Evolutionary conservation across 2,113 vertebrate species (phyloP).

Genomic region (Pica pica): DNA sequence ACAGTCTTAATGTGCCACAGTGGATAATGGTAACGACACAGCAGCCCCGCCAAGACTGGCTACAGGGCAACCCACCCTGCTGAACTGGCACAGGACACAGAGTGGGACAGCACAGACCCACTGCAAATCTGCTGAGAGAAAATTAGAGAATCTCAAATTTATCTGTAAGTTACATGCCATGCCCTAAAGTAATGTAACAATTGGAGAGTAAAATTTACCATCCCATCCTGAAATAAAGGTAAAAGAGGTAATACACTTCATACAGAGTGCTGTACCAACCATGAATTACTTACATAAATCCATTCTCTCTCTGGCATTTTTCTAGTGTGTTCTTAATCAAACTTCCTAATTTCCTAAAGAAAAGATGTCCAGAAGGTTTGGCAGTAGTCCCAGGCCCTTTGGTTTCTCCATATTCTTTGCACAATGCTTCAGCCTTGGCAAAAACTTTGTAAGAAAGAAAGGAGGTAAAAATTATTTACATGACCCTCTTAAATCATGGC

Average conservation of each 20-base stretch:
- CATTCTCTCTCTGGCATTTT: slow-evolving; percentile 96
- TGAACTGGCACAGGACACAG: neutral
- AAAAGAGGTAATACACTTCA: neutral
- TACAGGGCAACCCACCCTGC: neutral
- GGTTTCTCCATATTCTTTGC: slow-evolving; percentile 96
- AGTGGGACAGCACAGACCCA: neutral
- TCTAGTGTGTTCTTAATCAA: slow-evolving; percentile 91
- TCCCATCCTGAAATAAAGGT: neutral
- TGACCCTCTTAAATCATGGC: neutral
- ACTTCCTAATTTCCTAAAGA: slow-evolving; percentile 90
- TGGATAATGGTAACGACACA: neutral
- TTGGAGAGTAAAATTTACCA: neutral
- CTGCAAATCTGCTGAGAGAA: neutral
- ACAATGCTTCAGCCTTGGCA: slow-evolving; percentile 86
- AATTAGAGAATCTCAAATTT: neutral
- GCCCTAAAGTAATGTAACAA: neutral
- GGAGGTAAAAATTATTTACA: neutral
- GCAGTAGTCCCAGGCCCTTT: slow-evolving; percentile 93
- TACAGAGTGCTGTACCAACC: neutral
- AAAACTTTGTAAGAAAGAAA: slow-evolving; percentile 76
- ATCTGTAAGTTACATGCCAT: neutral
- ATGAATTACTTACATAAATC: slow-evolving; percentile 89
- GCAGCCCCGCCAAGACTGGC: neutral
- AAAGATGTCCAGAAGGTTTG: slow-evolving; percentile 94
- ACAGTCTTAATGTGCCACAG: neutral